Evolutionary conservation across 1,140 invertebrate genomes (phyloP).

Genomic region (Triops longicaudatus): DNA sequence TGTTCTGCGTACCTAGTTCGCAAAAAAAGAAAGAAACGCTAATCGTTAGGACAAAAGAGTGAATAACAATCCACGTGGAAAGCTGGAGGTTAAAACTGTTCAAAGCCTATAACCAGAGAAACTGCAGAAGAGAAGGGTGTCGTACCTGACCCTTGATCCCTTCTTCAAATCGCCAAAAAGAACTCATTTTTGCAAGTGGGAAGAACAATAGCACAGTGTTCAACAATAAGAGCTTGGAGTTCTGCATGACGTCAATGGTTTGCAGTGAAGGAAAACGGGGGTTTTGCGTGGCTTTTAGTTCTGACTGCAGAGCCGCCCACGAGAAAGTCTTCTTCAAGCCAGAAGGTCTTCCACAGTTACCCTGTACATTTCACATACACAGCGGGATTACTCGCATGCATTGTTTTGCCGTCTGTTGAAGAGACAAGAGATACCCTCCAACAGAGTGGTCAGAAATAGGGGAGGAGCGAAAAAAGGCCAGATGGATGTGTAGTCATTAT

Average conservation of each 20-base stretch:
- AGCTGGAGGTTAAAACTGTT: too few relatives aligned
- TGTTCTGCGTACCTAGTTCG: too few relatives aligned
- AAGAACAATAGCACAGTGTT: neutral
- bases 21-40: too few relatives aligned
- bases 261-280: neutral
- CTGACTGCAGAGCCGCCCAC: neutral
- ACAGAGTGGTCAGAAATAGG: neutral
- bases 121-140: too few relatives aligned
- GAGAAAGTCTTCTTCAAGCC: neutral
- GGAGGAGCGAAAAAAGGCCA: neutral
- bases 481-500: slow-evolving; percentile 16
- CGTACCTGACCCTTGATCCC: too few relatives aligned
- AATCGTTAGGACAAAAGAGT: too few relatives aligned
- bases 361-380: too few relatives aligned
- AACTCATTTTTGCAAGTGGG: neutral
- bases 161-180: neutral
- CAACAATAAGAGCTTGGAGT: neutral
- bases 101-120: too few relatives aligned
- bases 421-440: neutral
- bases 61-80: too few relatives aligned
- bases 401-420: too few relatives aligned
- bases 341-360: neutral
- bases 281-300: neutral
- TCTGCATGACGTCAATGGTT: neutral
- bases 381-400: too few relatives aligned